Conservation (phyloP, 35 echinoderm and acorn worm genomes). For the Chiridota heheva region DNA sequence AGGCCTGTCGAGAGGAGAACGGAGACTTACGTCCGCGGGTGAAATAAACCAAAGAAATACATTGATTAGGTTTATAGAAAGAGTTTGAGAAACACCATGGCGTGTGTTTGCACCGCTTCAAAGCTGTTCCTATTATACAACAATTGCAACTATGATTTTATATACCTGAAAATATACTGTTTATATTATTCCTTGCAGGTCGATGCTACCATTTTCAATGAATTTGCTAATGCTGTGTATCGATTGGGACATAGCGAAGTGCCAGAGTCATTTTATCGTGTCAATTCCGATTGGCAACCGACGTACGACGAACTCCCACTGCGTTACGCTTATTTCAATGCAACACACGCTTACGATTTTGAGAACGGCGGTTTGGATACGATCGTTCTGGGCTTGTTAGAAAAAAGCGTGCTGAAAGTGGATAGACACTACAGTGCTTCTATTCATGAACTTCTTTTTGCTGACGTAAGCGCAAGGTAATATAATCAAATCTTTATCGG, state of each 20-base stretch:
- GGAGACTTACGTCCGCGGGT: too few species aligned
- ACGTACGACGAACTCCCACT: slow-evolving; percentile 5
- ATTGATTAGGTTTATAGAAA: too few species aligned
- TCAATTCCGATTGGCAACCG: too few species aligned
- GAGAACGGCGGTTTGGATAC: slow-evolving; percentile 76
- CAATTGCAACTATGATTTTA: too few species aligned
- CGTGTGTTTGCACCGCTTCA: too few species aligned
- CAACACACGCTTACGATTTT: slow-evolving; percentile 55
- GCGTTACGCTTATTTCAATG: slow-evolving; percentile 79
- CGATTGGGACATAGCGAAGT: slow-evolving; percentile 89
- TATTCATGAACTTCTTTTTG: slow-evolving; percentile 64
- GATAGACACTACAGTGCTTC: slow-evolving; percentile 46
- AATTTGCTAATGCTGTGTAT: slow-evolving; percentile 65
- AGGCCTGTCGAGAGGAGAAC: too few species aligned
- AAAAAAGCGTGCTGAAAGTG: slow-evolving; percentile 46
- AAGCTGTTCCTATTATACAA: too few species aligned
- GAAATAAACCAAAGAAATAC: too few species aligned
- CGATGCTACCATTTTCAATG: slow-evolving; percentile 57
- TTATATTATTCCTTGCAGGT: slow-evolving; percentile 46
- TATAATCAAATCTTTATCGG: too few species aligned
- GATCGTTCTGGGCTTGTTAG: slow-evolving; percentile 65
- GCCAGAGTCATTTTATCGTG: slow-evolving; percentile 16
- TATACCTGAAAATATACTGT: too few species aligned
- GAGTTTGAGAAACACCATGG: too few species aligned
- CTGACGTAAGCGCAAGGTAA: slow-evolving; percentile 56